Percentiles rank a stretch among this genome's conserved stretches.
Evolutionary conservation across 2,888 invertebrate genomes (phyloP).

Genomic region (Eristalis intricaria): DNA sequence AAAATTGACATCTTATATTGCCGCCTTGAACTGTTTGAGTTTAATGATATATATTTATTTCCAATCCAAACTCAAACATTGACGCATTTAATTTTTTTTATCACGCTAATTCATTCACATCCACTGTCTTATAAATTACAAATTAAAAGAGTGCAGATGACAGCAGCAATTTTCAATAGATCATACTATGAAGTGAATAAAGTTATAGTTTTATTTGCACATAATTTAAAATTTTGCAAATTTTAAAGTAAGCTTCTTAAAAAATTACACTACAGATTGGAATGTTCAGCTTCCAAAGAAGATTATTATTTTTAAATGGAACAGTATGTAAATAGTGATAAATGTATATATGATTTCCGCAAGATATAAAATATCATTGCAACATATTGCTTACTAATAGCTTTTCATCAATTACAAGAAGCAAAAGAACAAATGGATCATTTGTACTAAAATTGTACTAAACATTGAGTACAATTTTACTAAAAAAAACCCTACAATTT

Average conservation of each 20-base stretch:
- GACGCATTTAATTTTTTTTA: conserved; percentile 14
- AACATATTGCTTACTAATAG: background rate
- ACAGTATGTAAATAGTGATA: conserved; percentile 2
- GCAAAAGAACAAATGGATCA: background rate
- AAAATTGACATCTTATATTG: background rate
- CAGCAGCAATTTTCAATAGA: conserved; percentile 37
- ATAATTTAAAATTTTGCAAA: too few relatives aligned
- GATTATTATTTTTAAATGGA: conserved; percentile 34
- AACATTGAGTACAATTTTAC: too few relatives aligned
- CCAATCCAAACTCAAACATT: conserved; percentile 65
- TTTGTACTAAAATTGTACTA: background rate
- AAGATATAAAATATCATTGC: background rate
- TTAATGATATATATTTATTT: conserved; percentile 65
- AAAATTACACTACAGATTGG: background rate
- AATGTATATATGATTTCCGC: background rate
- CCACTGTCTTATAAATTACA: background rate
- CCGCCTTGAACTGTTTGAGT: conserved; percentile 50
- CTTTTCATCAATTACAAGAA: background rate
- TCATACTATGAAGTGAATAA: conserved; percentile 7
- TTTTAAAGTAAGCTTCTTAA: conserved; percentile 12
- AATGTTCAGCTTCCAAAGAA: conserved; percentile 23
- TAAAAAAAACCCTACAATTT: too few relatives aligned
- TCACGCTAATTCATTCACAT: background rate
- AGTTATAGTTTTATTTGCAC: background rate
- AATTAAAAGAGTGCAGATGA: conserved; percentile 33